Evolutionary conservation across 2,113 vertebrate species (phyloP), one percentile per base, ranked within the genome.

Genomic region (Brachionichthys hirsutus): DNA sequence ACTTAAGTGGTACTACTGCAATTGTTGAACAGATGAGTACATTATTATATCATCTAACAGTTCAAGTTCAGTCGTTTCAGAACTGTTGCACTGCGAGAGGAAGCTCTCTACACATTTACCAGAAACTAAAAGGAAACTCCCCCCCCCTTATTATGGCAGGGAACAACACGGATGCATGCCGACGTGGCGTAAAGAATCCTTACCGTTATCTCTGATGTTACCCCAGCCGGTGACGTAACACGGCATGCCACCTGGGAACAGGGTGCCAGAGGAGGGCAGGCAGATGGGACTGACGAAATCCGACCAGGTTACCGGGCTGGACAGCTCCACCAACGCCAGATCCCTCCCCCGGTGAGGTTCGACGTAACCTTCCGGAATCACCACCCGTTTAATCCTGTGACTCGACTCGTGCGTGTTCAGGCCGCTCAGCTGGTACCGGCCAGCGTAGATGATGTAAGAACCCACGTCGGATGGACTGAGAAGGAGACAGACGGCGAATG

Each of bases 221-320:
- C 92, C 91, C 92, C 92, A 93, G 50, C 92, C 92, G 1, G 90
- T 92, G 67, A 92, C 89, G n/a, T 55, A 71, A 70, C 92, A 93
- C 16, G 0, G 0, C 78, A 86, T 81, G 54, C 62, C 89, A 19
- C 19, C 45, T 5, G 81, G 70, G 63, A 93, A 91, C 40, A 80
- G n/a, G 3, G 60, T 65, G 38, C 53, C 60, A 3, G 79, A 53
- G 13, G 51, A 6, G 0, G 92, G 90, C 41, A 93, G 45, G 51
- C 91, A 93, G 35, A 93, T 13, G 1, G 92, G 90, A 15, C 43
- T 70, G 67, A 89, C 12, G 12, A 61, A 41, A 52, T 88, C 74
- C 0, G 85, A 73, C 88, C 86, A 93, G 20, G 5, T 42, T 8
- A 92, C 30, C 0, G 89, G 62, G 0, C 0, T 68, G 48, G 59